Conservation (phyloP, 2,888 invertebrate species). For the Nebria salina region DNA sequence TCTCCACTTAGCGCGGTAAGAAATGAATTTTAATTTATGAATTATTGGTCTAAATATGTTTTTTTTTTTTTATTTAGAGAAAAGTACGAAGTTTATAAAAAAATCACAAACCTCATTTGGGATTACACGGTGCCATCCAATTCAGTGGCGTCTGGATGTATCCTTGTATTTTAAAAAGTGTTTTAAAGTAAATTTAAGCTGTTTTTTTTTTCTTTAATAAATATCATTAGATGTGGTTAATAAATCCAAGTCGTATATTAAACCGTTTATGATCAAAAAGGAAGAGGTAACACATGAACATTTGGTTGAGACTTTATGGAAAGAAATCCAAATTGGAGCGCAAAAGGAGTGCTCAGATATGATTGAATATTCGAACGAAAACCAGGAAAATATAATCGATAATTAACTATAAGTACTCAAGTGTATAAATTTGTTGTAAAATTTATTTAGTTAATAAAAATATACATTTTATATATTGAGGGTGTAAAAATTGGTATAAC, state of each 20-base stretch:
- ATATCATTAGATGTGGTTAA: constrained; percentile 23
- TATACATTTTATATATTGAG: not conserved
- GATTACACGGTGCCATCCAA: constrained; percentile 8
- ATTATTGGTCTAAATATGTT: not conserved
- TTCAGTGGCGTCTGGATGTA: constrained; percentile 11
- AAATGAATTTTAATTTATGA: not conserved
- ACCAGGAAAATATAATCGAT: not conserved
- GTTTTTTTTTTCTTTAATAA: constrained; percentile 25
- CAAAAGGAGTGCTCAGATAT: not conserved
- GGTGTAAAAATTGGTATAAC: not conserved
- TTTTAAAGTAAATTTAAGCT: not conserved
- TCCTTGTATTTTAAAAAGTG: constrained; percentile 21
- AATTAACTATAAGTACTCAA: not conserved
- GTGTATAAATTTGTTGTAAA: not conserved
- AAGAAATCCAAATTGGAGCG: constrained; percentile 3
- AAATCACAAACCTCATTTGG: constrained; percentile 29
- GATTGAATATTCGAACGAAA: not conserved
- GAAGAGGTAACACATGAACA: not conserved
- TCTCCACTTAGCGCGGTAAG: constrained; percentile 22
- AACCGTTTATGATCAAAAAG: constrained; percentile 21
- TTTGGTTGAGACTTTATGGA: constrained; percentile 23
- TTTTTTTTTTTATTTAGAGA: not conserved
- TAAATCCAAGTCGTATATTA: constrained; percentile 9
- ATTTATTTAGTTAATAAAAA: not conserved
- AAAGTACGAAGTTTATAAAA: constrained; percentile 12